A percentile compares a stretch with the other conserved stretches of the same genome.
These are phyloP conservation scores for Scytalopus superciliaris DNA, from an alignment of 2,113 vertebrate species.

Conservation along the genomic window DNA sequence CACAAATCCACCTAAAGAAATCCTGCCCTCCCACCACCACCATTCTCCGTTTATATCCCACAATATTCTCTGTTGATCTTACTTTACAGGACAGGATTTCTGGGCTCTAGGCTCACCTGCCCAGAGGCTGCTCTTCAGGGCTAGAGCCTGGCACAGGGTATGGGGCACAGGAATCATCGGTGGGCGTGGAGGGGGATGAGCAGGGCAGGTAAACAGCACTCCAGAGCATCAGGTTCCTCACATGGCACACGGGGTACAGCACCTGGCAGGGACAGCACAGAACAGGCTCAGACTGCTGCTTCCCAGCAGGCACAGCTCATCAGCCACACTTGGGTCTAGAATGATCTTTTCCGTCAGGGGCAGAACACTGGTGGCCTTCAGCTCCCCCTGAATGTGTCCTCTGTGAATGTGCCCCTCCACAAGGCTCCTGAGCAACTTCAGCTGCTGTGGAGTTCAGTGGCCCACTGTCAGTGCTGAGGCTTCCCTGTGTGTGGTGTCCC, in stretches of 20 bases:
- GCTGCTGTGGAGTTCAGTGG: not conserved
- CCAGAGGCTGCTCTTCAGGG: constrained; percentile 87
- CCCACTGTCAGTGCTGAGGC: not conserved
- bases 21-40: not conserved
- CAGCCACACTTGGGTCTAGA: not conserved
- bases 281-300: not conserved
- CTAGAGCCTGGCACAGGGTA: constrained; percentile 87
- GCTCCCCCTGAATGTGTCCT: not conserved
- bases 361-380: not conserved
- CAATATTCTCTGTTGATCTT: constrained; percentile 63
- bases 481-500: not conserved
- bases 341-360: not conserved
- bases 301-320: not conserved
- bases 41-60: not conserved
- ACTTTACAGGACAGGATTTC: constrained; percentile 62
- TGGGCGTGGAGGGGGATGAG: constrained; percentile 90
- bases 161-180: constrained; percentile 90
- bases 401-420: not conserved
- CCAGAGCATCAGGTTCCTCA: constrained; percentile 96
- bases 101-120: constrained; percentile 85
- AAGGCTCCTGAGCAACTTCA: not conserved
- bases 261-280: constrained; percentile 74
- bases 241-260: constrained; percentile 95
- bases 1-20: fast-evolving
- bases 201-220: constrained; percentile 95